These are phyloP conservation scores for Rhingia campestris DNA, from an alignment of 2,888 invertebrate genomes.

Conservation along the genomic window DNA sequence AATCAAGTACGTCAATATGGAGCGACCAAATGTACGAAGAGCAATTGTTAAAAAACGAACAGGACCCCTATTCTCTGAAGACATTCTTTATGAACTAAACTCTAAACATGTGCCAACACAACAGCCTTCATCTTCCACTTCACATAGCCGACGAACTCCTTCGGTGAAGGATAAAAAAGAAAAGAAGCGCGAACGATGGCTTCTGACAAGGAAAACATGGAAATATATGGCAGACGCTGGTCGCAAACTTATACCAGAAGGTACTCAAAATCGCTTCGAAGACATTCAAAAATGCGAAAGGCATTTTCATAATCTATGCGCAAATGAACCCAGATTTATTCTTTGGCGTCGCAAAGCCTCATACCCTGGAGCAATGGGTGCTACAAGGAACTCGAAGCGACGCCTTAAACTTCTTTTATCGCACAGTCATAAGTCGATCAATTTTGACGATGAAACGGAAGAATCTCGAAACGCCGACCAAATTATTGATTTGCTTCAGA, in stretches of 20 bases:
- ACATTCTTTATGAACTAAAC: constrained; percentile 75
- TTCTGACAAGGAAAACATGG: constrained; percentile 94
- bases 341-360: constrained; percentile 91
- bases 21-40: constrained; percentile 37
- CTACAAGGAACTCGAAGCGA: constrained; percentile 75
- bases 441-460: constrained; percentile 65
- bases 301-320: constrained; percentile 92
- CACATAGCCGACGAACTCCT: constrained; percentile 58
- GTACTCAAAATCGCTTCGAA: constrained; percentile 88
- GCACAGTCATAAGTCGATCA: constrained; percentile 71
- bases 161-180: constrained; percentile 76
- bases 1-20: constrained; percentile 43
- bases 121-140: neutral
- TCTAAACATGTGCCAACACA: constrained; percentile 40
- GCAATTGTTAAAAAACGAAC: constrained; percentile 77
- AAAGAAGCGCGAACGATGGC: constrained; percentile 88
- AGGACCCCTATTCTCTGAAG: constrained; percentile 76
- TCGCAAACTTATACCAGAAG: constrained; percentile 92
- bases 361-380: constrained; percentile 87
- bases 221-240: constrained; percentile 96
- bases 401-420: constrained; percentile 76
- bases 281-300: constrained; percentile 92
- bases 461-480: constrained; percentile 76
- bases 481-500: constrained; percentile 78
- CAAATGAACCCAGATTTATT: constrained; percentile 89